Conservation (phyloP, 2,888 invertebrate genomes). For the Macropis europaea region DNA sequence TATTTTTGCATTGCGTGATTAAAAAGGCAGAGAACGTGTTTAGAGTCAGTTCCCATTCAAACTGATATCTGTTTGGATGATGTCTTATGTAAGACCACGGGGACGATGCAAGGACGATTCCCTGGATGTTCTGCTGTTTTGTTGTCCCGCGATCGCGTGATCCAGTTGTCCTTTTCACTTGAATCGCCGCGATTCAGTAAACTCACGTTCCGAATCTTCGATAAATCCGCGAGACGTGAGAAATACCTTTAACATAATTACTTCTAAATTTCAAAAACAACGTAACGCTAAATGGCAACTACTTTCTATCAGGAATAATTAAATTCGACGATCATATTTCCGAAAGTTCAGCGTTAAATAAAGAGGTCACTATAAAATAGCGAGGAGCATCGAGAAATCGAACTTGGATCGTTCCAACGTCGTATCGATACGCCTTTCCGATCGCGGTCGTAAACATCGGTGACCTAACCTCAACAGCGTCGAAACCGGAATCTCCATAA, state of each 20-base stretch:
- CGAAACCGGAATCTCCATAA: too few relatives aligned
- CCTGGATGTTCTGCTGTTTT: constrained; percentile 41
- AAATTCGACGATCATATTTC: too few relatives aligned
- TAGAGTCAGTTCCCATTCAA: constrained; percentile 50
- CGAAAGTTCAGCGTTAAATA: too few relatives aligned
- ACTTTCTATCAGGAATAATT: too few relatives aligned
- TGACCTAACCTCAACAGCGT: too few relatives aligned
- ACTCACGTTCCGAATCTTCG: too few relatives aligned
- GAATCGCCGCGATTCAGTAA: background rate
- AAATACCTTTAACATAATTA: too few relatives aligned
- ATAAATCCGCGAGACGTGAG: too few relatives aligned
- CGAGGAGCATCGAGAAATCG: background rate
- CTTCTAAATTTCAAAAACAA: too few relatives aligned
- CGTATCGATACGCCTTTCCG: constrained; percentile 21
- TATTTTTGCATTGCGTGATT: constrained; percentile 66
- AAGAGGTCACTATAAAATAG: background rate
- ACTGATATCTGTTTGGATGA: constrained; percentile 43
- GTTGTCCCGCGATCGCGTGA: constrained; percentile 14
- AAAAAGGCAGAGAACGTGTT: constrained; percentile 52
- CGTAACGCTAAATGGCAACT: too few relatives aligned
- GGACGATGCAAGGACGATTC: constrained; percentile 42
- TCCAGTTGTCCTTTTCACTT: constrained; percentile 21
- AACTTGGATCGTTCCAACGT: constrained; percentile 24
- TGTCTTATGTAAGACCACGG: constrained; percentile 35
- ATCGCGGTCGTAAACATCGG: constrained; percentile 12